Evolutionary conservation across 2,797 vertebrate species (phyloP), one percentile per base, ranked within the genome.

Genomic region (Tamandua tetradactyla): DNA sequence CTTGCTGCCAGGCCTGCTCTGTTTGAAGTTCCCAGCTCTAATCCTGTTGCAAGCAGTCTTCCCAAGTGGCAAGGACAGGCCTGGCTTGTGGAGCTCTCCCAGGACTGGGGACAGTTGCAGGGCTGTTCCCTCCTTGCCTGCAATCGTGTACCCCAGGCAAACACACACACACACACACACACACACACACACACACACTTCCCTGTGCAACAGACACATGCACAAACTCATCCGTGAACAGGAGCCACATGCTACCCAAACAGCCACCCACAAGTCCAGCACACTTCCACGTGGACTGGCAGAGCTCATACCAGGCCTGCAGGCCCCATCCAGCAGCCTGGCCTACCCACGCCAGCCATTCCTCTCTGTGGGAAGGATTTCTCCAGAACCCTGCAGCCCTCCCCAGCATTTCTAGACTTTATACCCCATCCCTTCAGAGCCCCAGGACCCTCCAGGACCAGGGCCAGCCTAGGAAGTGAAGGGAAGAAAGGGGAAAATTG

Each of bases 21-120:
- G 97, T 97, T 97, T 96, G 98, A 98, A 97, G 98, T 97, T 96
- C 82, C 20, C 32, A 95, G 97, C 97, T 98, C 96, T 98, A 97
- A 97, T 97, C 97, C 61, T 75, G 95, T 96, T 93, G 91, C 95
- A 97, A 94, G 97, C 92, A 87, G 68, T 96, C 85, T 93, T 97
- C 68, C 0, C 97, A 94, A 25, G 69, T 12, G 91, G 66, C 80
- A 5, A n/a, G 89, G 1, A 14, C 84, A 40, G 55, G 10, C 20
- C 85, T n/a, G 69, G 61, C 22, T n/a, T 35, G 85, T 30, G 2
- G 25, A 61, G 92, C 74, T 66, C 69, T 89, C 80, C 20, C 37
- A 8, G 42, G 69, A n/a, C 55, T 64, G 69, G 27, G 4, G n/a
- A 1, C 14, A 82, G 49, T 0, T 3, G 1, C 3, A 14, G 49